A percentile compares a stretch with the other conserved stretches of the same genome.
Conservation (phyloP, 2,797 vertebrate species). For the Gouania willdenowi region DNA sequence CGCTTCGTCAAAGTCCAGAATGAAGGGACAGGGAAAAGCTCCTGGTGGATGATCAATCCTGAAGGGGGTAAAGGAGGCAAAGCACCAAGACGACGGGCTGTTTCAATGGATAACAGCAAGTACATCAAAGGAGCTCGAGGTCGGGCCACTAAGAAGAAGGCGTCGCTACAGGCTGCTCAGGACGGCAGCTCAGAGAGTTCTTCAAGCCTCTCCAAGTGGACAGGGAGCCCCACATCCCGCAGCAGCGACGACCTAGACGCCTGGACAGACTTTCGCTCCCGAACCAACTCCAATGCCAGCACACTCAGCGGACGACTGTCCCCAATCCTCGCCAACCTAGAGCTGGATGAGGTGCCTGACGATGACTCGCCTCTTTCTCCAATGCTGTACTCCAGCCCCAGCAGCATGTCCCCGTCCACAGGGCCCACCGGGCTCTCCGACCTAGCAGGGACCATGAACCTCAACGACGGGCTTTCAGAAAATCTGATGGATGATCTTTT, state of each 20-base stretch:
- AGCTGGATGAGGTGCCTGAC: constrained; percentile 88
- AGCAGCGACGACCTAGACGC: constrained; percentile 94
- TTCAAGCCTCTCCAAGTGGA: constrained; percentile 91
- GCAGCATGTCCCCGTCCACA: constrained; percentile 88
- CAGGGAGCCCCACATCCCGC: constrained; percentile 92
- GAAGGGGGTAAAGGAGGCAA: constrained; percentile 96
- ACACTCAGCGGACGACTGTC: constrained; percentile 94
- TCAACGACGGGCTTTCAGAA: constrained; percentile 90
- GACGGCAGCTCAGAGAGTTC: constrained; percentile 88
- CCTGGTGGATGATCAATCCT: constrained; percentile 99
- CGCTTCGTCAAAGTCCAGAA: constrained; percentile 96
- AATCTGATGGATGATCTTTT: constrained; percentile 95
- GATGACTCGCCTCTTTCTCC: constrained; percentile 89
- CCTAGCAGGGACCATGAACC: constrained; percentile 95
- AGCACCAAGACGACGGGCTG: constrained; percentile 88
- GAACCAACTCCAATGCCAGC: constrained; percentile 96
- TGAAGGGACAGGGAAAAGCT: constrained; percentile 96
- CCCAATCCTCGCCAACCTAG: constrained; percentile 91
- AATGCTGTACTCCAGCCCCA: constrained; percentile 92
- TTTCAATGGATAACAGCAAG: constrained; percentile 99
- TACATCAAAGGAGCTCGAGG: constrained; percentile 92
- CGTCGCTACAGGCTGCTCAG: constrained; percentile 83
- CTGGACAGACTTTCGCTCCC: constrained; percentile 97
- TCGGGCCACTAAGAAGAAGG: constrained; percentile 93
- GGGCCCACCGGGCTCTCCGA: constrained; percentile 90